Evolutionary conservation across 2,113 vertebrate genomes (phyloP), one percentile per base, ranked within the genome.

Genomic region (Pseudorhombus dupliciocellatus): DNA sequence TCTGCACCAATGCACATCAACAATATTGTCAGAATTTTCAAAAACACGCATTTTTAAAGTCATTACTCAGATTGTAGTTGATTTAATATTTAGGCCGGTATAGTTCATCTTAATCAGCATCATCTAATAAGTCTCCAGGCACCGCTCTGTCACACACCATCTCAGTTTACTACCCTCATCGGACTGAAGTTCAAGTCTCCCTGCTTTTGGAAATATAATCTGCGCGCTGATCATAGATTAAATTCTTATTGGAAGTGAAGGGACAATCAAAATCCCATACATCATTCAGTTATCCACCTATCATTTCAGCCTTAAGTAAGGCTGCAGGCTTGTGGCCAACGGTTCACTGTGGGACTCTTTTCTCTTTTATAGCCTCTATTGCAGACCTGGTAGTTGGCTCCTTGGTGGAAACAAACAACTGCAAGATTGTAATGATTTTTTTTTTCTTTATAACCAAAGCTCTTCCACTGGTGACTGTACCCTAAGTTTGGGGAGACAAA

Each of bases 51-150:
- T 12, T 11, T 24, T 22, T 21, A n/a, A n/a, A 37, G 34, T 11
- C 34, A 9, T 21, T 4, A 50, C 46, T 50, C 25, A 42, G 50
- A 50, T 73, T 79, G 63, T 16, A 37, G 62, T 46, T 51, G 42
- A 50, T 55, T 65, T 68, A 26, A 74, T 81, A 57, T 66, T 59
- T 81, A 71, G 58, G 30, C 2, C 24, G 63, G 50, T 84, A 76
- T 76, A 52, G 75, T 73, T 76, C 22, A 65, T 68, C 64, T 72
- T 73, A 77, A 74, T 78, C 58, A 73, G 64, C 70, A 46, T 69
- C 68, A 76, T 66, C 28, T 75, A 56, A 81, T 65, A 77, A 63
- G 66, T 72, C 75, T 81, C 61, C 42, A 51, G 73, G 3, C 6
- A 25, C 12, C 26, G 11, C 48, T 80, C 83, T 79, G 77, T 67